Conservation (phyloP, 64 coral and sea anemone species). For the Pachyseris speciosa region DNA sequence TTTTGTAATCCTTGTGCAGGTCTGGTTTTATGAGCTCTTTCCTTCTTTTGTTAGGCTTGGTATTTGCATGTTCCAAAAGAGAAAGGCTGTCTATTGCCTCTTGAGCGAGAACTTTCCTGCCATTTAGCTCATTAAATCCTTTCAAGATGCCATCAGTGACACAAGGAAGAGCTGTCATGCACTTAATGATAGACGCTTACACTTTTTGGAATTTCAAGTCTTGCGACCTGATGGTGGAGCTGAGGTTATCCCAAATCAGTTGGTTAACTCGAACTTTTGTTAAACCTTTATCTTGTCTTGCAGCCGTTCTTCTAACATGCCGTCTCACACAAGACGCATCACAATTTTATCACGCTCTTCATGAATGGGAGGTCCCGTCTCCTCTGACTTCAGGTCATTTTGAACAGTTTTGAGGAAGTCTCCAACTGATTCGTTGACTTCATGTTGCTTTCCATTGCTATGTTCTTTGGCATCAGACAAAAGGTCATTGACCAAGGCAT, state of each 20-base stretch:
- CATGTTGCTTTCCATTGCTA: not conserved
- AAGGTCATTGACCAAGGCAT: not conserved
- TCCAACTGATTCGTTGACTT: not conserved
- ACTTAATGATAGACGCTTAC: slow-evolving; percentile 2
- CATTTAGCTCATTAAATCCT: slow-evolving; percentile 2
- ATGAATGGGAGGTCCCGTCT: not conserved
- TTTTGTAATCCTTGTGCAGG: slow-evolving; percentile 28
- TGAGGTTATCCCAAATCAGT: too few relatives aligned
- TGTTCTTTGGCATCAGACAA: not conserved
- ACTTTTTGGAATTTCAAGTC: not conserved
- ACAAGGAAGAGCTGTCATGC: too few relatives aligned
- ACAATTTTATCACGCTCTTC: not conserved
- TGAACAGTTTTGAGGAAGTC: not conserved
- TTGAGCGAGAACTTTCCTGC: not conserved
- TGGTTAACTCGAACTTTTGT: not conserved
- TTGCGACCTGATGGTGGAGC: not conserved
- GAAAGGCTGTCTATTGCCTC: not conserved
- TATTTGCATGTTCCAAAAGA: slow-evolving; percentile 22
- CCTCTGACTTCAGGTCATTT: not conserved
- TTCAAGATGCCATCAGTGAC: not conserved
- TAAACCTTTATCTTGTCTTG: not conserved
- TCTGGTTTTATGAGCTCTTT: slow-evolving; percentile 42
- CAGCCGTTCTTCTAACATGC: not conserved
- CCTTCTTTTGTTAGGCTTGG: not conserved
- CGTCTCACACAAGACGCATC: not conserved